Percentiles rank a stretch among this genome's conserved stretches.
Conservation (phyloP, 1,140 invertebrate genomes). For the Drosophila funebris region DNA sequence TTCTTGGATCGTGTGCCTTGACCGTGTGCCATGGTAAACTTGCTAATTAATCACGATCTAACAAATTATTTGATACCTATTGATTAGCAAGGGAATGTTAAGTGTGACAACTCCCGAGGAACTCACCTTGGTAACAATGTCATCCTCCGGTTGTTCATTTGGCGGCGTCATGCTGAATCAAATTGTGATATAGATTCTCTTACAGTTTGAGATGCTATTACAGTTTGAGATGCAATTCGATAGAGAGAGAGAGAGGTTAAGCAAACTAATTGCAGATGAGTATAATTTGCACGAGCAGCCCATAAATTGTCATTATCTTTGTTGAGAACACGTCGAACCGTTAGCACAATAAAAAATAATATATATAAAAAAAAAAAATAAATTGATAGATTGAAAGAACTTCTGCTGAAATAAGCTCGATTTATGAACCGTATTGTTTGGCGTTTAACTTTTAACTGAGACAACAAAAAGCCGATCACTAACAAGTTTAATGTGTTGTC, state of each 20-base stretch:
- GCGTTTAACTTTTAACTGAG: conserved; percentile 63
- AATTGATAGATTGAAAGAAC: background rate
- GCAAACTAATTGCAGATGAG: conserved; percentile 60
- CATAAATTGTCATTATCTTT: conserved; percentile 71
- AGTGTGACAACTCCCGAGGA: background rate
- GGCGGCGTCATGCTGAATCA: conserved; percentile 52
- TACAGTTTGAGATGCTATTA: background rate
- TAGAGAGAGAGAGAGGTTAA: background rate
- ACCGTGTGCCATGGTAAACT: conserved; percentile 30
- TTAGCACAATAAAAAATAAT: conserved; percentile 36
- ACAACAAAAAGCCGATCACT: conserved; percentile 31
- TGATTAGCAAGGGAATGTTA: conserved; percentile 28
- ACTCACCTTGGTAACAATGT: conserved; percentile 67
- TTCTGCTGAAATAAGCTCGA: conserved; percentile 1
- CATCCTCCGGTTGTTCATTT: conserved; percentile 64
- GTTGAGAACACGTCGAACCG: background rate
- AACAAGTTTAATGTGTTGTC: conserved; percentile 52
- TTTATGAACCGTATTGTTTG: conserved; percentile 54
- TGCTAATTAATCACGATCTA: conserved; percentile 29
- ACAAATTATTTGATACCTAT: background rate
- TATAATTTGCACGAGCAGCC: conserved; percentile 70
- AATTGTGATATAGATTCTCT: background rate
- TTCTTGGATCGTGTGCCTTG: conserved; percentile 21
- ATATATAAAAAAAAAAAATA: background rate
- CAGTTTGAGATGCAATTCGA: background rate